These are phyloP conservation scores for Lasioglossum leucozonium DNA, from an alignment of 2,888 invertebrate genomes.

Conservation along the genomic window DNA sequence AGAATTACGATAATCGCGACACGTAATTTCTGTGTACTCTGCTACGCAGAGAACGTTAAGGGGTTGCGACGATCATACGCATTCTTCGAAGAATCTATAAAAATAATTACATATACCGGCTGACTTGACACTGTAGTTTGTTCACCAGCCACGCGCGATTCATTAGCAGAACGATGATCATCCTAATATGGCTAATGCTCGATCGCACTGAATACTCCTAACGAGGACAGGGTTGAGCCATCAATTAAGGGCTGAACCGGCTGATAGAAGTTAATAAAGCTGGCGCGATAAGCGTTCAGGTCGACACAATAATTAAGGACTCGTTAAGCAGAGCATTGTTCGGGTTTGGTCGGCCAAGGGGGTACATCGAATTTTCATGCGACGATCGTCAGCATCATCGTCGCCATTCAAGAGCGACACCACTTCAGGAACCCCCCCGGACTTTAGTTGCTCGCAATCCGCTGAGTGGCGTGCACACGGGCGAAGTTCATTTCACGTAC, in stretches of 20 bases:
- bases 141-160: neutral
- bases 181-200: neutral
- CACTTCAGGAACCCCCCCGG: conserved; percentile 42
- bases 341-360: neutral
- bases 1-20: too few relatives aligned
- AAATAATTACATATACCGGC: neutral
- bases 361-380: conserved; percentile 51
- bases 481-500: conserved; percentile 75
- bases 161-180: neutral
- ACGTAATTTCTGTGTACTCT: too few relatives aligned
- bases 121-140: neutral
- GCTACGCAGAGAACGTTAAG: too few relatives aligned
- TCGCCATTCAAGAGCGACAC: conserved; percentile 63
- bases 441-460: conserved; percentile 78
- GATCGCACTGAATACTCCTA: neutral
- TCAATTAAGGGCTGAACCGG: conserved; percentile 21
- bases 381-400: conserved; percentile 55
- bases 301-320: conserved; percentile 48
- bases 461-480: conserved; percentile 78
- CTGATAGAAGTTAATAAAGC: conserved; percentile 24
- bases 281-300: conserved; percentile 17
- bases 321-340: conserved; percentile 49
- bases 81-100: neutral
- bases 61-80: neutral
- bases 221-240: conserved; percentile 13